Evolutionary conservation across 2,888 invertebrate genomes (phyloP).

Genomic region (Molanna angustata): DNA sequence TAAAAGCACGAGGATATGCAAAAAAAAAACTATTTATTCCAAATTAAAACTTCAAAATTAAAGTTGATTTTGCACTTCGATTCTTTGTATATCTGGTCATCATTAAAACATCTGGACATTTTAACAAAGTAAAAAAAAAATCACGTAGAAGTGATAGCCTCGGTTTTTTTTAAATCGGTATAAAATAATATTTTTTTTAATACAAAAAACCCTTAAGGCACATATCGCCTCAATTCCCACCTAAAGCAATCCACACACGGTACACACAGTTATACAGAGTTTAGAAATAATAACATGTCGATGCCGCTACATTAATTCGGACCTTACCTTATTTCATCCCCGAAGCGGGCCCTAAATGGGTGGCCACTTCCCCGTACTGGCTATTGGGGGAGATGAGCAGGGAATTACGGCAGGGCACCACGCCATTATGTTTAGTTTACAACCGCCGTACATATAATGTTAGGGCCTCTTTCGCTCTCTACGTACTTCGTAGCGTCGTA

Average conservation of each 20-base stretch:
- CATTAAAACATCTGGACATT: no score
- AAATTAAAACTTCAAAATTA: no score
- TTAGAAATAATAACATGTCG: constrained; percentile 33
- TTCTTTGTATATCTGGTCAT: no score
- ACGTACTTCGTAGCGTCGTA: no score
- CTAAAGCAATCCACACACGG: constrained; percentile 13
- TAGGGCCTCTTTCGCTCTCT: no score
- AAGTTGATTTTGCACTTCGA: no score
- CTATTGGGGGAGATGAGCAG: constrained; percentile 9
- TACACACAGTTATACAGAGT: constrained; percentile 24
- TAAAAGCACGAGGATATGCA: no score
- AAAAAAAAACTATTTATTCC: no score
- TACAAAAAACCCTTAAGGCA: not conserved
- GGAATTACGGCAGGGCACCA: constrained; percentile 24
- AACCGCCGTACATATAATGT: constrained; percentile 31
- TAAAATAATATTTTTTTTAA: no score
- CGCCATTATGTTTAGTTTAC: constrained; percentile 32
- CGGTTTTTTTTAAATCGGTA: no score
- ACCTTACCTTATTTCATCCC: constrained; percentile 31
- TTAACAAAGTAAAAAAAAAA: no score
- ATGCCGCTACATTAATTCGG: constrained; percentile 34
- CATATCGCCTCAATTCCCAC: not conserved
- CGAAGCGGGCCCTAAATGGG: constrained; percentile 13
- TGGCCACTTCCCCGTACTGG: constrained; percentile 11
- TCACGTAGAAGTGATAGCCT: no score